Evolutionary conservation across 2,888 invertebrate species (phyloP), one percentile per base, ranked within the genome.

Genomic region (Dinocampus coccinellae): DNA sequence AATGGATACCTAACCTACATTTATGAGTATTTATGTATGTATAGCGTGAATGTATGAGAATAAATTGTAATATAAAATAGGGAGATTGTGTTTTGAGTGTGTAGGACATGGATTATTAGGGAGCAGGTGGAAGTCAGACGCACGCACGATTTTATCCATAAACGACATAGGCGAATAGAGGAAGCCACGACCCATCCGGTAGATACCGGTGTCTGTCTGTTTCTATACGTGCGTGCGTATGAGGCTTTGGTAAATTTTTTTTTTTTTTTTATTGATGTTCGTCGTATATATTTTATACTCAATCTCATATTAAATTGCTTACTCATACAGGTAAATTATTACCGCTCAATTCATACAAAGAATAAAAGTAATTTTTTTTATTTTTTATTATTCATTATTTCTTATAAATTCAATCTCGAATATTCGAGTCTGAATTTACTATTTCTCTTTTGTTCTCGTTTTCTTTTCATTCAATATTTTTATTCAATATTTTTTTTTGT

Each of bases 161-260:
- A 36, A 69, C 16, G 53, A 24, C 42, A 69, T 22, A 57, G 55
- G 47, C 66, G 64, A 60, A 58, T 60, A 63, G 67, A 73, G 52
- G 73, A 74, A 74, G 74, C 74, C 74, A 63, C 72, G 69, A 75
- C 71, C 77, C 76, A 76, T 76, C 74, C 75, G 73, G 75, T 69
- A 66, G n/a, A 33, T 20, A 34, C 34, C 58, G 16, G 47, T 16
- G 20, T 47, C 16, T 47, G 16, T 47, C n/a, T 47, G n/a, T n/a
- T n/a, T n/a, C n/a, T n/a, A n/a, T n/a, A n/a, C n/a, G n/a, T n/a
- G n/a, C n/a, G 39, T 39, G 39, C n/a, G 13, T 71, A 20, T 73
- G 72, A 58, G 74, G 76, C 74, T 77, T 75, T 73, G 76, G 74
- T 75, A 75, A 77, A 75, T 77, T 76, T 77, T 73, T 73, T 73